These are phyloP conservation scores for Eutolmus rufibarbis DNA, from an alignment of 2,888 invertebrate genomes.

Conservation along the genomic window DNA sequence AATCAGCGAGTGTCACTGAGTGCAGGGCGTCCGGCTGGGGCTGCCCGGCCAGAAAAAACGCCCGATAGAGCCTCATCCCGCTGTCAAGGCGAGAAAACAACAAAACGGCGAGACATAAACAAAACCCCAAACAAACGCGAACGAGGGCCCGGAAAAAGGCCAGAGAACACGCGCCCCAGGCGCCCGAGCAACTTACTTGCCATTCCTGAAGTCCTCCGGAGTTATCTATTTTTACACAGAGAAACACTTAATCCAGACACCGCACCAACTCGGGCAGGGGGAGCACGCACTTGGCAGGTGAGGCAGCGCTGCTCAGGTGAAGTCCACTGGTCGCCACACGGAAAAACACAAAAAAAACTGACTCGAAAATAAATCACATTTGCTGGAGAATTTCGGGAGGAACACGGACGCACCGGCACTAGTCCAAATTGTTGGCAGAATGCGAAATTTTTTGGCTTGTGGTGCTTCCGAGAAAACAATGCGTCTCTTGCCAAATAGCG, in stretches of 20 bases:
- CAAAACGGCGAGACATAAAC: conserved; percentile 26
- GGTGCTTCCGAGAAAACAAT: neutral
- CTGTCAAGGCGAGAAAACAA: conserved; percentile 13
- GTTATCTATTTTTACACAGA: neutral
- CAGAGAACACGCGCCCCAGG: neutral
- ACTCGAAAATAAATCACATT: conserved; percentile 5
- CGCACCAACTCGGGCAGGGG: neutral
- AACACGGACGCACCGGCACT: neutral
- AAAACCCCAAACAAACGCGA: neutral
- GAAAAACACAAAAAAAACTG: neutral
- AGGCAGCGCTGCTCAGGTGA: neutral
- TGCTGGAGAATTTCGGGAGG: neutral
- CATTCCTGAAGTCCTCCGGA: conserved; percentile 19
- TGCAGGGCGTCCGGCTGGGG: neutral
- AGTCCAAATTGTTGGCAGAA: neutral
- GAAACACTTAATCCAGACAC: neutral
- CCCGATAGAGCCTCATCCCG: neutral
- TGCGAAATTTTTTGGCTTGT: neutral
- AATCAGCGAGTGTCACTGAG: neutral
- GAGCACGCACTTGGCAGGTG: neutral
- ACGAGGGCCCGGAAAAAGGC: neutral
- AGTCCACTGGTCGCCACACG: neutral
- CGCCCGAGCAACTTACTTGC: conserved; percentile 35
- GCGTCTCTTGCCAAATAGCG: neutral
- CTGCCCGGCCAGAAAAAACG: neutral